Evolutionary conservation across 2,113 vertebrate genomes (phyloP).

Genomic region (Mohoua ochrocephala): DNA sequence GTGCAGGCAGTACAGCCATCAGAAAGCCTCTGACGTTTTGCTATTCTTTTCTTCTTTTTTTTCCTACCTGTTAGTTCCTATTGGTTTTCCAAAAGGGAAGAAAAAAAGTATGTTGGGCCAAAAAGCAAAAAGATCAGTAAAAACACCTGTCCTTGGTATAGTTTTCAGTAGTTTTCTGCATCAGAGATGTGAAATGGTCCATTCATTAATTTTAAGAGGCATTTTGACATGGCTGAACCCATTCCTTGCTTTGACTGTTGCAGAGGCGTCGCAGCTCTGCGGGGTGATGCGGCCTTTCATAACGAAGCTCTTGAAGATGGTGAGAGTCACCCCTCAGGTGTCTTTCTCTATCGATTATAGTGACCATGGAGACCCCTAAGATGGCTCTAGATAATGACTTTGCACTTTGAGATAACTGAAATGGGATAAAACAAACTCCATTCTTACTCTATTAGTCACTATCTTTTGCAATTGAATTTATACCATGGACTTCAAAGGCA

Average conservation of each 20-base stretch:
- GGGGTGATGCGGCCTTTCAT: background rate
- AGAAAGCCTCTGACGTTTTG: background rate
- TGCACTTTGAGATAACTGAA: background rate
- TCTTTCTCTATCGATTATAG: background rate
- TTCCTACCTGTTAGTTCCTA: background rate
- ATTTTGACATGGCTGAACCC: background rate
- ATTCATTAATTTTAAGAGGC: background rate
- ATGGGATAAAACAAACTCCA: background rate
- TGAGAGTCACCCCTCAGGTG: background rate
- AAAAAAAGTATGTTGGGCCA: background rate
- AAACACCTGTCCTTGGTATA: background rate
- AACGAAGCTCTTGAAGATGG: background rate
- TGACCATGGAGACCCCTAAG: background rate
- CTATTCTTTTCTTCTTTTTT: background rate
- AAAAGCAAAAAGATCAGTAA: background rate
- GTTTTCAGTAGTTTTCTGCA: background rate
- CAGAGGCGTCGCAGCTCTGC: background rate
- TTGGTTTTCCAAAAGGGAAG: background rate
- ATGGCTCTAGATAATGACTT: background rate
- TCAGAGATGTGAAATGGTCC: background rate
- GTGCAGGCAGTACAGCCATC: background rate
- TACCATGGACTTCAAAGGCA: background rate
- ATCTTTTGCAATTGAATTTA: background rate
- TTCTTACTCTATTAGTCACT: background rate
- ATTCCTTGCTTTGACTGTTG: background rate